These are phyloP conservation scores for Mastomys natalensis DNA, from an alignment of 2,113 vertebrate species.

Conservation along the genomic window DNA sequence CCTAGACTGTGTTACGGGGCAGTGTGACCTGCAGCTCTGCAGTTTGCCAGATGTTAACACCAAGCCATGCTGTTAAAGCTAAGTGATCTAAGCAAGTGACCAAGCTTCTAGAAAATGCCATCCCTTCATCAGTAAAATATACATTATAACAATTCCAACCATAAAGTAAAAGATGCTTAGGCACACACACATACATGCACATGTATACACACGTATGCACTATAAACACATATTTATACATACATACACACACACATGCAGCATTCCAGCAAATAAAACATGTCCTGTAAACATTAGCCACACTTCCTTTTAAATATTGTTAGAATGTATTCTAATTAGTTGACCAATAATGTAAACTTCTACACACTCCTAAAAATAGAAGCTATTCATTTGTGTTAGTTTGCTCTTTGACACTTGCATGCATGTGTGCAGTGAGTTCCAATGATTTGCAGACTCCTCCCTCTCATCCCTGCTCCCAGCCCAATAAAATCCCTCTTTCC, in stretches of 20 bases:
- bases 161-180: not conserved
- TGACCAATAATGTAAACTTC: not conserved
- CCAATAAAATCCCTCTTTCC: not conserved
- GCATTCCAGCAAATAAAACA: not conserved
- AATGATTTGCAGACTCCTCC: not conserved
- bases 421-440: not conserved
- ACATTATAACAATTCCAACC: not conserved
- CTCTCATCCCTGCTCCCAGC: not conserved
- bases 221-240: not conserved
- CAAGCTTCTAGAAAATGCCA: not conserved
- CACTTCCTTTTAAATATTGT: constrained; percentile 23
- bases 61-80: not conserved
- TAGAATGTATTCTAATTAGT: constrained; percentile 5
- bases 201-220: not conserved
- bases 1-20: too few species aligned
- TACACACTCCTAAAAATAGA: not conserved
- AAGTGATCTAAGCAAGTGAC: not conserved
- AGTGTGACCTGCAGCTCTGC: not conserved
- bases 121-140: not conserved
- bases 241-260: not conserved
- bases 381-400: not conserved
- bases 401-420: not conserved
- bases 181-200: not conserved
- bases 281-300: not conserved
- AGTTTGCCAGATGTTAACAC: not conserved